Base-by-base conservation (phyloP, 2,888 invertebrate genomes). In the Norana najaformis region DNA sequence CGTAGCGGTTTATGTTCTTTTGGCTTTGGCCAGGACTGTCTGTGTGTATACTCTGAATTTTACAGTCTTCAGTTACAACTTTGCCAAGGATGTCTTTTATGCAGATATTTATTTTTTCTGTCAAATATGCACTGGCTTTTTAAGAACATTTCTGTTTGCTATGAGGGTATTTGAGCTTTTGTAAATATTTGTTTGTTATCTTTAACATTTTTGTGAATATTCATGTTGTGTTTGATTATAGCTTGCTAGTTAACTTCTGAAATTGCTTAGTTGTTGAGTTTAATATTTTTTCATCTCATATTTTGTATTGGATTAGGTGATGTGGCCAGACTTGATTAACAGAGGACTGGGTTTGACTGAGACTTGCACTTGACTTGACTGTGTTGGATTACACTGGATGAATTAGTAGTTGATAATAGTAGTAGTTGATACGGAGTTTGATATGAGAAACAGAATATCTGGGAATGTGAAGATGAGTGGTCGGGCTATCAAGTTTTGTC, bases 191-290 rank as follows among this genome's bases (percentile, higher is more conserved):
- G 23, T 47, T 47, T 69, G n/a, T n/a, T n/a, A n/a, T n/a, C 69
- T 69, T 69, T 69, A 69, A 53, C 4, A 69, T 69, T 69, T n/a
- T 69, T 30, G 30, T 47, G 69, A 69, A 69, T 88, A n/a, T 88
- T 41, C 30, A 30, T 39, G n/a, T 89, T 89, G 69, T 35, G 47
- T 89, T 36, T 89, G 53, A 89, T 89, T 47, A 35, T 69, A 13
- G 34, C 34, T 23, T 34, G n/a, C 35, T 89, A 13, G 85, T 38
- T 88, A 37, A 1, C 4, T 89, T 85, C n/a, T 41, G 23, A 34
- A 36, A 20, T 89, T 13, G n/a, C 38, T 89, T 30, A 83, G 39
- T 88, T 18, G 39, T 69, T 69, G 69, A n/a, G 69, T n/a, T 69
- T 16, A n/a, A 69, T n/a, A 69, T 69, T n/a, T n/a, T n/a, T 69